A percentile compares a stretch with the other conserved stretches of the same genome.
phyloP scores from a whole-genome alignment of 30 jellyfish, hydroid and myxozoan species.

The Phacellophora camtschatica region DNA sequence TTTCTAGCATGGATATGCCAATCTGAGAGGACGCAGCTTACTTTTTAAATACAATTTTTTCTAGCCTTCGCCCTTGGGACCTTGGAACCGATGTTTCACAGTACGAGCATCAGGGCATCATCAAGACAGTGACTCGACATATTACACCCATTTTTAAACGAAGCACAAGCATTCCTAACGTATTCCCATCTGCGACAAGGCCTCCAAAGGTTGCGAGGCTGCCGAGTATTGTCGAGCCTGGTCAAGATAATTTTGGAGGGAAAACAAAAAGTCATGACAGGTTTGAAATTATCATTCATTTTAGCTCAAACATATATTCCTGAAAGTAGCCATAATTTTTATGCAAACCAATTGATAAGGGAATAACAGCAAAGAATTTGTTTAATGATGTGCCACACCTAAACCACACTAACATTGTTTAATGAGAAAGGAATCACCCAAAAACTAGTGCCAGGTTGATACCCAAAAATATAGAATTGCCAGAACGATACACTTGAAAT shows the following conservation, averaged over 20 bases:
- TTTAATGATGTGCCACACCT: too few species aligned
- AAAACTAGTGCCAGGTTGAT: too few species aligned
- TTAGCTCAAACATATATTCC: too few species aligned
- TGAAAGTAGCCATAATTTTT: too few species aligned
- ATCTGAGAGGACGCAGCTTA: background rate
- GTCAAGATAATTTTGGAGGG: slow-evolving; percentile 7
- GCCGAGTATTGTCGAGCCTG: slow-evolving; percentile 91
- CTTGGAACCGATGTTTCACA: slow-evolving; percentile 88
- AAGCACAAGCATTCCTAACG: slow-evolving; percentile 72
- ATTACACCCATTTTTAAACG: slow-evolving; percentile 80
- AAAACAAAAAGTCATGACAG: too few species aligned
- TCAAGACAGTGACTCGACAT: slow-evolving; percentile 83
- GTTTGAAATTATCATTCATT: too few species aligned
- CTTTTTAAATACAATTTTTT: background rate
- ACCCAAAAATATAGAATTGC: too few species aligned
- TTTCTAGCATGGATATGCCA: background rate
- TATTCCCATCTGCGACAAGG: slow-evolving; percentile 2
- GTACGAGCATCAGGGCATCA: slow-evolving; percentile 82
- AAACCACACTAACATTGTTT: too few species aligned
- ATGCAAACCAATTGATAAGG: too few species aligned
- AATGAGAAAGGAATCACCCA: too few species aligned
- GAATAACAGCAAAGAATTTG: too few species aligned
- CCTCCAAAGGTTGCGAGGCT: slow-evolving; percentile 21
- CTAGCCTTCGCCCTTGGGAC: slow-evolving; percentile 97
- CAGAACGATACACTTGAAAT: too few species aligned